These are phyloP conservation scores for Chamaea fasciata DNA, from an alignment of 2,113 vertebrate species.

Conservation along the genomic window DNA sequence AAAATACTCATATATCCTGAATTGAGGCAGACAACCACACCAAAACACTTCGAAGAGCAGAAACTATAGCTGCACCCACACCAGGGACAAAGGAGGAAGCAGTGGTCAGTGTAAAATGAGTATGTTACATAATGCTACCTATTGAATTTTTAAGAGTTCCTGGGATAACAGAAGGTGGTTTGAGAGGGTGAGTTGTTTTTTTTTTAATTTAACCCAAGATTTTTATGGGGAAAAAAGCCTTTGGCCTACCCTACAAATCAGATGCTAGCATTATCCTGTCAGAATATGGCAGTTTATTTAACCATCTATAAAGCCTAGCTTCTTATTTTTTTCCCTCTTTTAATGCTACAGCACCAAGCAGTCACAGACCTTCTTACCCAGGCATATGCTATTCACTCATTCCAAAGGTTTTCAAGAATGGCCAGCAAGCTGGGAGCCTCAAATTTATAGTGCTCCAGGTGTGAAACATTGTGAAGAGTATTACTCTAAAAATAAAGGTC, in stretches of 20 bases:
- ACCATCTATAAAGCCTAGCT: background rate
- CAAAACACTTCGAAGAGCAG: background rate
- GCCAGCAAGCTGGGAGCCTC: background rate
- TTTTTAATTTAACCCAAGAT: background rate
- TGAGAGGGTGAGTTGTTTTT: rapidly evolving
- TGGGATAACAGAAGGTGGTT: background rate
- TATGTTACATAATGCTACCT: background rate
- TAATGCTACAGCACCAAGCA: background rate
- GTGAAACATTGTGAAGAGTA: background rate
- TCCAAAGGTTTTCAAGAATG: background rate
- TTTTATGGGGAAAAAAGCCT: background rate
- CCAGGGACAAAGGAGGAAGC: background rate
- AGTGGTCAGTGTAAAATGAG: background rate
- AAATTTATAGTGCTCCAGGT: background rate
- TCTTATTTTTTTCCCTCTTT: background rate
- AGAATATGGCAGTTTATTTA: background rate
- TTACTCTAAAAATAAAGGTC: background rate
- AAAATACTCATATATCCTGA: background rate
- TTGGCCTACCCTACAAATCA: background rate
- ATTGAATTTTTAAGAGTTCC: background rate
- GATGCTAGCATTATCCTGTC: background rate
- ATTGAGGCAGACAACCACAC: background rate
- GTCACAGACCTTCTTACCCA: background rate
- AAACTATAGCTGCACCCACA: background rate
- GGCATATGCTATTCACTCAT: background rate